These are phyloP conservation scores for Helostoma temminkii DNA, from an alignment of 2,797 vertebrate species.

Conservation along the genomic window DNA sequence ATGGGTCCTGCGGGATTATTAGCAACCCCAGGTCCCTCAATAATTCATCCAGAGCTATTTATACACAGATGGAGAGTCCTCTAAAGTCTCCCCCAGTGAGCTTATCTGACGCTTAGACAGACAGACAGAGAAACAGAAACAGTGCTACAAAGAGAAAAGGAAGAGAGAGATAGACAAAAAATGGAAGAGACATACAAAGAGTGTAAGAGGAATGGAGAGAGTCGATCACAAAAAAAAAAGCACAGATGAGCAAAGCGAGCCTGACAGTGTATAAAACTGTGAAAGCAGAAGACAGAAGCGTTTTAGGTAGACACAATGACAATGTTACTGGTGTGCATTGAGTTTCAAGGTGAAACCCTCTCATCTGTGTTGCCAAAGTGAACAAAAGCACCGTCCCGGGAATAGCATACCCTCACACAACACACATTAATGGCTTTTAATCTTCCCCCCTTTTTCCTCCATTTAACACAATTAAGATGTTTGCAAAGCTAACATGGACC, in stretches of 20 bases:
- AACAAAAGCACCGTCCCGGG: slow-evolving; percentile 85
- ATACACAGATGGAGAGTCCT: slow-evolving; percentile 88
- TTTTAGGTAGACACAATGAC: slow-evolving; percentile 82
- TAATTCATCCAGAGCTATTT: slow-evolving; percentile 89
- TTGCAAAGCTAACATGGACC: slow-evolving; percentile 85
- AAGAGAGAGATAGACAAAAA: slow-evolving; percentile 55
- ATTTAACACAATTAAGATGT: slow-evolving; percentile 88
- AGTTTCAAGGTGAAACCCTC: slow-evolving; percentile 86
- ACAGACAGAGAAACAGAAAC: slow-evolving; percentile 68
- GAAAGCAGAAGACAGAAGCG: slow-evolving; percentile 45
- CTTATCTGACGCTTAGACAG: slow-evolving; percentile 85
- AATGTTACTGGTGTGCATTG: slow-evolving; percentile 77
- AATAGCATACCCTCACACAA: slow-evolving; percentile 78
- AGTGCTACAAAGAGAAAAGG: slow-evolving; percentile 66
- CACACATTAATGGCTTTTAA: slow-evolving; percentile 86
- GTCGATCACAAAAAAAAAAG: slow-evolving; percentile 64
- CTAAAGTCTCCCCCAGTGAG: slow-evolving; percentile 86
- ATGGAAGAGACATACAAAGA: slow-evolving; percentile 62
- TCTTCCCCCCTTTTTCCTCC: slow-evolving; percentile 80
- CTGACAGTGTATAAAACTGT: slow-evolving; percentile 60
- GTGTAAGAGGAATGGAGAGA: slow-evolving; percentile 63
- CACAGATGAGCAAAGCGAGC: slow-evolving; percentile 56
- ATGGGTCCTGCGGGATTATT: slow-evolving; percentile 88
- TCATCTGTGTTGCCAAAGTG: slow-evolving; percentile 80
- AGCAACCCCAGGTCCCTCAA: slow-evolving; percentile 87